Evolutionary conservation across 2,888 invertebrate genomes (phyloP).

Genomic region (Tuta absoluta): DNA sequence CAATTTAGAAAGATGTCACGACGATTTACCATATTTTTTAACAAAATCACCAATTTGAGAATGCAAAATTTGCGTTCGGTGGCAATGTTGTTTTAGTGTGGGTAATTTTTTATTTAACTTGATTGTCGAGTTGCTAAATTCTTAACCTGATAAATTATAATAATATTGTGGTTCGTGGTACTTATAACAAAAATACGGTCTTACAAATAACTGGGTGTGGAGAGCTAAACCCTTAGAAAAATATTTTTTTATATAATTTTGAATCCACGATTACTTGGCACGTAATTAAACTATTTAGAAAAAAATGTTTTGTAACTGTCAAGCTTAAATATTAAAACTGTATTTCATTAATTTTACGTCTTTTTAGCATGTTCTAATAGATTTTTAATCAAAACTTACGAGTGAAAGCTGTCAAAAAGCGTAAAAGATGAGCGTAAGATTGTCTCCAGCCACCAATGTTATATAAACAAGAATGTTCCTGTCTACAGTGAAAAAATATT

Average conservation of each 20-base stretch:
- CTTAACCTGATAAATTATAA: too few species aligned
- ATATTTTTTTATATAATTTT: too few species aligned
- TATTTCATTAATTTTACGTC: background rate
- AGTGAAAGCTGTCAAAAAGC: slow-evolving; percentile 17
- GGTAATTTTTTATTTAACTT: too few species aligned
- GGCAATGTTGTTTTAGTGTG: background rate
- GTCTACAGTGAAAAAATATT: slow-evolving; percentile 50
- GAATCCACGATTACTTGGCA: too few species aligned
- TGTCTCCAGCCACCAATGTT: slow-evolving; percentile 44
- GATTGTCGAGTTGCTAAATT: too few species aligned
- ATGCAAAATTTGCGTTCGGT: slow-evolving; percentile 3
- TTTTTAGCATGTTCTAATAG: slow-evolving; percentile 23
- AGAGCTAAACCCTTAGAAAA: too few species aligned
- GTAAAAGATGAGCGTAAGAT: slow-evolving; percentile 40
- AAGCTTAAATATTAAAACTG: background rate
- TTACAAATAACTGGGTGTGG: too few species aligned
- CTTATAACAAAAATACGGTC: too few species aligned
- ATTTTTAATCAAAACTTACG: slow-evolving; percentile 24
- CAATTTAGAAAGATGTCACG: background rate
- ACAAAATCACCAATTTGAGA: slow-evolving; percentile 8
- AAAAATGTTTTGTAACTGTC: background rate
- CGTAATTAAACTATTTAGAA: too few species aligned
- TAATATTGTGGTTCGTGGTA: too few species aligned
- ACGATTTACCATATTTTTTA: background rate
- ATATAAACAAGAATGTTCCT: slow-evolving; percentile 61